phyloP scores from a whole-genome alignment of 2,888 invertebrate species.

The Tenthredo mesomela region DNA sequence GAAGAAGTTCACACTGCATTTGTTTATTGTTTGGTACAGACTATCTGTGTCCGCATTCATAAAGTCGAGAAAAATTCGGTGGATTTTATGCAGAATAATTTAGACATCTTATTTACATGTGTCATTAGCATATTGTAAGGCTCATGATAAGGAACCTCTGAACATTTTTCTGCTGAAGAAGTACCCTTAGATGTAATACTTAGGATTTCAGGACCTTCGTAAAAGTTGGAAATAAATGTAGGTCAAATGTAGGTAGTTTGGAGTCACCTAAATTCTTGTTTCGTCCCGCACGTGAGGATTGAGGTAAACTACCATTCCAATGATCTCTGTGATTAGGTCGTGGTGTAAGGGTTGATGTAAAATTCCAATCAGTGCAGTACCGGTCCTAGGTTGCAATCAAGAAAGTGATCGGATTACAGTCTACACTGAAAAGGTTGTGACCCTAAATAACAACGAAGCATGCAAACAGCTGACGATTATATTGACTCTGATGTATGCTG shows the following conservation, averaged over 20 bases:
- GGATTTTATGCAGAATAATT: neutral
- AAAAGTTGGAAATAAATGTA: neutral
- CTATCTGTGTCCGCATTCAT: too few relatives aligned
- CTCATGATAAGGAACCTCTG: neutral
- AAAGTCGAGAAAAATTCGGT: neutral
- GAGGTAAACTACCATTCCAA: neutral
- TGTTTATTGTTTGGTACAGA: too few relatives aligned
- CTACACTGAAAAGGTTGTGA: neutral
- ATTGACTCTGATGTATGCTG: neutral
- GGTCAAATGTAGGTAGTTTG: too few relatives aligned
- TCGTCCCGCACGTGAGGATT: neutral
- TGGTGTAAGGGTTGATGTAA: neutral
- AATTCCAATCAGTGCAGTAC: neutral
- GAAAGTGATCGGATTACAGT: neutral
- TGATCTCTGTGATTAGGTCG: conserved; percentile 17
- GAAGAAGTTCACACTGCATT: too few relatives aligned
- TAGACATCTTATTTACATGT: neutral
- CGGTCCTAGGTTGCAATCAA: neutral
- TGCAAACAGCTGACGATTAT: neutral
- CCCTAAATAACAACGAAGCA: neutral
- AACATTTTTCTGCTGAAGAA: neutral
- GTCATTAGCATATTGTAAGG: neutral
- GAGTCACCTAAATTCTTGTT: neutral
- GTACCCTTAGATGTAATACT: neutral
- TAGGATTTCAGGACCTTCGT: neutral